phyloP scores from a whole-genome alignment of 2,888 invertebrate genomes.

The Drosophila subsilvestris region DNA sequence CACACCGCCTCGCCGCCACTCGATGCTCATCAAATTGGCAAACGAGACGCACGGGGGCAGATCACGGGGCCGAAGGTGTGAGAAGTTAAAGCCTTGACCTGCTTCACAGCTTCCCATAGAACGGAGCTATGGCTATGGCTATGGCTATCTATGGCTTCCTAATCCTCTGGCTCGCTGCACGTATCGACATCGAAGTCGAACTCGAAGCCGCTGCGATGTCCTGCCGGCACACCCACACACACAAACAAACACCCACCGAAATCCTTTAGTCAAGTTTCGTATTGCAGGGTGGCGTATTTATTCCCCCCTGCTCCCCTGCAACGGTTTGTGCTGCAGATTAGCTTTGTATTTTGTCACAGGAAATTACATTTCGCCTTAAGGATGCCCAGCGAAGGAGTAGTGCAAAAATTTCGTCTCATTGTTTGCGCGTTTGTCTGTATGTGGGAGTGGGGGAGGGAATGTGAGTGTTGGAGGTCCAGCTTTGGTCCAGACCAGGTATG shows the following conservation, averaged over 20 bases:
- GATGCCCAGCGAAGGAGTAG: constrained; percentile 52
- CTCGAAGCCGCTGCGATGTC: constrained; percentile 47
- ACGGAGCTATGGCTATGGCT: neutral
- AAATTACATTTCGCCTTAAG: constrained; percentile 80
- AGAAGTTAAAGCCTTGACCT: constrained; percentile 55
- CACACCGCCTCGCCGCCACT: constrained; percentile 39
- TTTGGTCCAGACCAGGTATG: constrained; percentile 25
- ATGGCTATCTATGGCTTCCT: neutral
- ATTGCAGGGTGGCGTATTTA: constrained; percentile 6
- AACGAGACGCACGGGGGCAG: constrained; percentile 32
- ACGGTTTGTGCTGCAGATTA: constrained; percentile 64
- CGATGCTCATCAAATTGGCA: constrained; percentile 70
- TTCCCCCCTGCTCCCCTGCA: constrained; percentile 30
- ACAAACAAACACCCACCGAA: constrained; percentile 31
- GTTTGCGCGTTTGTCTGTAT: constrained; percentile 53
- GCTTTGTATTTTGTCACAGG: constrained; percentile 81
- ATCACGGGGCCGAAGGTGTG: constrained; percentile 36
- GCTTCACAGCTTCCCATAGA: constrained; percentile 11
- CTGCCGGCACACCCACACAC: constrained; percentile 31
- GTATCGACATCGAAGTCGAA: constrained; percentile 44
- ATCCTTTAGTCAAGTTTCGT: constrained; percentile 70
- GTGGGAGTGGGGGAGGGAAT: constrained; percentile 4
- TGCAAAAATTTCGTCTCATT: constrained; percentile 77
- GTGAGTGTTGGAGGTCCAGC: constrained; percentile 23
- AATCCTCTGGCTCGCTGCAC: constrained; percentile 55